A percentile compares a stretch with the other conserved stretches of the same genome.
Evolutionary conservation across 2,888 invertebrate genomes (phyloP).

Genomic region (Nephrotoma guestfalica): DNA sequence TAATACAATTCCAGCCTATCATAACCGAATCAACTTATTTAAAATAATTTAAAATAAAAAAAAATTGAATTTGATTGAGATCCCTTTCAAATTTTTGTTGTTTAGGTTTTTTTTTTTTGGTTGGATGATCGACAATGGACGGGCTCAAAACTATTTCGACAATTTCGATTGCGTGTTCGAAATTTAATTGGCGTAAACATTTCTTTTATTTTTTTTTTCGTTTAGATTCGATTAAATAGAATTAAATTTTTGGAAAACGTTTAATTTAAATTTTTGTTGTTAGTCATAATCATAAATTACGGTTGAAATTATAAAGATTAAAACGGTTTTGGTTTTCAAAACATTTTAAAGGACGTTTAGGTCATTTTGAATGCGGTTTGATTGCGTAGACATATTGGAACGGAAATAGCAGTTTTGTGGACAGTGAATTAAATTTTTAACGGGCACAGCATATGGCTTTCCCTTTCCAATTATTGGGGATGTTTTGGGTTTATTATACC

Average conservation of each 20-base stretch:
- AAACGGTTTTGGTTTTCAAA: too few species aligned
- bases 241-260: background rate
- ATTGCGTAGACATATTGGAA: too few species aligned
- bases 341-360: too few species aligned
- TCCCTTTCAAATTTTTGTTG: background rate
- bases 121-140: background rate
- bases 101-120: background rate
- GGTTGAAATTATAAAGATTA: background rate
- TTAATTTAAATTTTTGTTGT: background rate
- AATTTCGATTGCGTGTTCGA: background rate
- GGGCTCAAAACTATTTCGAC: background rate
- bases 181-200: background rate
- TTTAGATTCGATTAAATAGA: background rate
- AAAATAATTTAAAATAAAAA: background rate
- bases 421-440: too few species aligned
- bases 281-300: background rate
- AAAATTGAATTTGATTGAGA: background rate
- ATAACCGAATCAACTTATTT: background rate
- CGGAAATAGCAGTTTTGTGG: too few species aligned
- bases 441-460: too few species aligned
- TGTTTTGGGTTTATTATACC: too few species aligned
- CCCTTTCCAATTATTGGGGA: too few species aligned
- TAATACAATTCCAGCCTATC: background rate
- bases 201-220: background rate
- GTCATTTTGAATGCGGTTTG: too few species aligned